These are phyloP conservation scores for Equus przewalskii DNA, from an alignment of 2,113 vertebrate species.

Conservation along the genomic window DNA sequence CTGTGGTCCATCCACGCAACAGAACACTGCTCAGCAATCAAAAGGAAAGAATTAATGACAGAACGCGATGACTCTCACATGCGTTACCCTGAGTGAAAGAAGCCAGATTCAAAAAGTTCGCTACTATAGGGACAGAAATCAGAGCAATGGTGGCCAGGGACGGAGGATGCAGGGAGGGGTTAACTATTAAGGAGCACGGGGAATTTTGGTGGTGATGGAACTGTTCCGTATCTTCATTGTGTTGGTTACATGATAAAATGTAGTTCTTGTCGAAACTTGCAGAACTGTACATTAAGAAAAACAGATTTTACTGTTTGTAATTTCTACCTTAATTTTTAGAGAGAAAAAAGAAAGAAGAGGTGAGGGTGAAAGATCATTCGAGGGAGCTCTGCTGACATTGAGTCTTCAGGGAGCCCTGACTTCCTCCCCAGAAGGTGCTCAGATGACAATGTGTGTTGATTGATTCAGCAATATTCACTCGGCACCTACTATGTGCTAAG, in stretches of 20 bases:
- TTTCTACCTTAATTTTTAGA: not conserved
- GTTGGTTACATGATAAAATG: not conserved
- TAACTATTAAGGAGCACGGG: not conserved
- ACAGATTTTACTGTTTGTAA: not conserved
- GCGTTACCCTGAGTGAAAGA: not conserved
- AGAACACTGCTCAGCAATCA: not conserved
- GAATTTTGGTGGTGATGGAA: not conserved
- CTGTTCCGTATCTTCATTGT: not conserved
- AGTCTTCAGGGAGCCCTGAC: not conserved
- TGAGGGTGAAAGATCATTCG: not conserved
- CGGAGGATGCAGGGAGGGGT: not conserved
- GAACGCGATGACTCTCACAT: not conserved
- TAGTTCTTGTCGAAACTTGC: conserved; percentile 4
- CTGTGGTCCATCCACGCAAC: not conserved
- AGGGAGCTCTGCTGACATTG: not conserved
- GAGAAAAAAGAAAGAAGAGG: not conserved
- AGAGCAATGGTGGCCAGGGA: not conserved
- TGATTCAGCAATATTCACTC: not conserved
- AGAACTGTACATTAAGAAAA: not conserved
- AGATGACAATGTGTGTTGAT: not conserved
- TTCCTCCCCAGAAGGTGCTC: not conserved
- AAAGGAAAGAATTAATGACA: not conserved
- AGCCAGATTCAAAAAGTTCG: not conserved
- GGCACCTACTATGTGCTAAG: not conserved
- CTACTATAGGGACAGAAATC: not conserved